A percentile compares a stretch with the other conserved stretches of the same genome.
Evolutionary conservation across 2,113 vertebrate genomes (phyloP).

Genomic region (Poicephalus meyeri): DNA sequence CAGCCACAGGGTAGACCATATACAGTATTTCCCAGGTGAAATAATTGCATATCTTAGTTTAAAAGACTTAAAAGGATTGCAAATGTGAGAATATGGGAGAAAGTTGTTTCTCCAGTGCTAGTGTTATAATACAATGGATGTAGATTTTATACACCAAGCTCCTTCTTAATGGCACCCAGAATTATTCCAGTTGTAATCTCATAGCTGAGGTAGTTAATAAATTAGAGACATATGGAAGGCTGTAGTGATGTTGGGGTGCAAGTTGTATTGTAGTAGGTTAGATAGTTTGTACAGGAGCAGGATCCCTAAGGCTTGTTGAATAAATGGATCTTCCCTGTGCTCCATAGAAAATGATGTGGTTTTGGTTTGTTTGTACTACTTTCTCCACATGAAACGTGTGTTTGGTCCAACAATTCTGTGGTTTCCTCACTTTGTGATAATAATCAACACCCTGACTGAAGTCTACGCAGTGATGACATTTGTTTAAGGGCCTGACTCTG

Average conservation of each 20-base stretch:
- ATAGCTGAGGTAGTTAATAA: neutral
- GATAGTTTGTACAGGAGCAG: constrained; percentile 8
- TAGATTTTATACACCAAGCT: neutral
- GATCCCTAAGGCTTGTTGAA: constrained; percentile 28
- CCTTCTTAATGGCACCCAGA: neutral
- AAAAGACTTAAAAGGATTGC: neutral
- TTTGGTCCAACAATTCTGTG: constrained; percentile 56
- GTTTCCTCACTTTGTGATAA: constrained; percentile 69
- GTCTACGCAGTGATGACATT: constrained; percentile 50
- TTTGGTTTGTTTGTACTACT: constrained; percentile 60
- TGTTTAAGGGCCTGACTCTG: constrained; percentile 39
- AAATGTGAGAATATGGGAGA: neutral
- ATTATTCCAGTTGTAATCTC: neutral
- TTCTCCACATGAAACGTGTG: constrained; percentile 57
- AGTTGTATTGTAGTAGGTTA: neutral
- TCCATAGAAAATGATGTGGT: constrained; percentile 34
- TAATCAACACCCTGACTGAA: constrained; percentile 65
- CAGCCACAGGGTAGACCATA: neutral
- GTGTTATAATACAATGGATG: neutral
- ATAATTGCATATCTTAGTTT: neutral
- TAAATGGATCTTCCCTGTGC: constrained; percentile 2
- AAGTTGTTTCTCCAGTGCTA: neutral
- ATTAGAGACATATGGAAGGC: neutral
- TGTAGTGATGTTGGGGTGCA: neutral
- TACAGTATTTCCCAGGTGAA: neutral